Conservation (phyloP, 2,113 vertebrate species). For the Xyrauchen texanus region DNA sequence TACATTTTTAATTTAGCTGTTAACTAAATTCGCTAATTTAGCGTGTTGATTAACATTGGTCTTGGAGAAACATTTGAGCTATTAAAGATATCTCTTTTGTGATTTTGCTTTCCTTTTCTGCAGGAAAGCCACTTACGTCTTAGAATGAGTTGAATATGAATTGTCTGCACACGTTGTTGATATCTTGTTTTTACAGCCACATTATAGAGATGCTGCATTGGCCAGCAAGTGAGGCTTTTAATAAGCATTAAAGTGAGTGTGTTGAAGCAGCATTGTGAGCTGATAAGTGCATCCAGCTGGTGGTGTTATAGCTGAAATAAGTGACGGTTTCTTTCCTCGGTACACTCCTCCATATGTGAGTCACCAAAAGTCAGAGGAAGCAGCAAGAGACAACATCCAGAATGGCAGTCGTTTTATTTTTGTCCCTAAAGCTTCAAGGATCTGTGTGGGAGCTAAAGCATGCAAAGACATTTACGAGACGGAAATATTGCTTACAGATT, state of each 20-base stretch:
- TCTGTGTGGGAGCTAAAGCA: constrained; percentile 47
- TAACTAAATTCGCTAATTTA: too few species aligned
- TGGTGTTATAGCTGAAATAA: constrained; percentile 58
- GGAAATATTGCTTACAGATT: not conserved
- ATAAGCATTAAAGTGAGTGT: constrained; percentile 11
- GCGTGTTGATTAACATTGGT: too few species aligned
- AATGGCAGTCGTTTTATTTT: constrained; percentile 49
- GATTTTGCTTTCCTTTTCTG: too few species aligned
- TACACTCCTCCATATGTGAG: constrained; percentile 51
- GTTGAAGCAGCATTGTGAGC: constrained; percentile 27
- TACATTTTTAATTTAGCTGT: too few species aligned
- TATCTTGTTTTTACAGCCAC: constrained; percentile 7
- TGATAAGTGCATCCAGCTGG: constrained; percentile 53
- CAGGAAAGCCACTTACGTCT: too few species aligned
- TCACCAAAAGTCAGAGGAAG: constrained; percentile 60
- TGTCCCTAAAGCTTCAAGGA: constrained; percentile 28
- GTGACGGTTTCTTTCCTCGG: constrained; percentile 32
- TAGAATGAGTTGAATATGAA: not conserved
- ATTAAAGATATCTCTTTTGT: too few species aligned
- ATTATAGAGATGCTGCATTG: not conserved
- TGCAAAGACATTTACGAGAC: not conserved
- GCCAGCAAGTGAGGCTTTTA: constrained; percentile 8
- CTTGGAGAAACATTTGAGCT: too few species aligned
- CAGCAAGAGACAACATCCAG: constrained; percentile 56
- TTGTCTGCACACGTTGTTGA: not conserved